Conservation (phyloP, 2,113 vertebrate species). For the Nannospalax galili region DNA sequence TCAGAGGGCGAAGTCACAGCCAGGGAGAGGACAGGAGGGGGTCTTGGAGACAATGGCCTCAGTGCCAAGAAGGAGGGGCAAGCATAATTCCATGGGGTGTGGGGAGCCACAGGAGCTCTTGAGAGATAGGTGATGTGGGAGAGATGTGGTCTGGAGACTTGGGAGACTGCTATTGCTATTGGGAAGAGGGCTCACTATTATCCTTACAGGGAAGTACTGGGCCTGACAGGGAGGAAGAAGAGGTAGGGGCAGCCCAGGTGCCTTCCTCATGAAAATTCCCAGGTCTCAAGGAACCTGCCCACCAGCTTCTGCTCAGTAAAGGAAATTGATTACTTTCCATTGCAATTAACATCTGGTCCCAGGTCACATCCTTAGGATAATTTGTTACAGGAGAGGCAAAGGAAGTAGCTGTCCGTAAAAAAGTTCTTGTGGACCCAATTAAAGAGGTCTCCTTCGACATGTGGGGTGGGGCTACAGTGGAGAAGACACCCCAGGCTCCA, state of each 20-base stretch:
- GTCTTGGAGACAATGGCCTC: background rate
- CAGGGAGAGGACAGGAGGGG: background rate
- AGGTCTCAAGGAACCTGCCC: conserved; percentile 86
- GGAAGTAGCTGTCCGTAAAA: conserved; percentile 85
- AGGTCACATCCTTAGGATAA: conserved; percentile 91
- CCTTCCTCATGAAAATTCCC: conserved; percentile 87
- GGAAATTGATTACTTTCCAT: conserved; percentile 92
- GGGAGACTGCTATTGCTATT: background rate
- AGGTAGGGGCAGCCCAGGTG: conserved; percentile 55
- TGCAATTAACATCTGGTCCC: conserved; percentile 91
- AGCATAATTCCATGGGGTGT: accelerated
- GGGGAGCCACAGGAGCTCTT: background rate
- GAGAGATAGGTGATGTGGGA: background rate
- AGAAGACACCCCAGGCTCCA: background rate
- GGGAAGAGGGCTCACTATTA: background rate
- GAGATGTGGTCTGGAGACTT: background rate
- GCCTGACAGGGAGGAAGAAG: background rate
- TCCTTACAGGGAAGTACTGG: background rate
- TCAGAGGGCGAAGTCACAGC: background rate
- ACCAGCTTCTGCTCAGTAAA: conserved; percentile 88
- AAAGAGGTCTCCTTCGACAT: conserved; percentile 77
- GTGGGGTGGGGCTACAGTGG: background rate
- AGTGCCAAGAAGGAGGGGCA: background rate
- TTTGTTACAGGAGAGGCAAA: conserved; percentile 87
- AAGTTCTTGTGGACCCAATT: conserved; percentile 87